Percentiles rank a stretch among this genome's conserved stretches.
Evolutionary conservation across 2,113 vertebrate species (phyloP).

Genomic region (Chaetodon trifascialis): DNA sequence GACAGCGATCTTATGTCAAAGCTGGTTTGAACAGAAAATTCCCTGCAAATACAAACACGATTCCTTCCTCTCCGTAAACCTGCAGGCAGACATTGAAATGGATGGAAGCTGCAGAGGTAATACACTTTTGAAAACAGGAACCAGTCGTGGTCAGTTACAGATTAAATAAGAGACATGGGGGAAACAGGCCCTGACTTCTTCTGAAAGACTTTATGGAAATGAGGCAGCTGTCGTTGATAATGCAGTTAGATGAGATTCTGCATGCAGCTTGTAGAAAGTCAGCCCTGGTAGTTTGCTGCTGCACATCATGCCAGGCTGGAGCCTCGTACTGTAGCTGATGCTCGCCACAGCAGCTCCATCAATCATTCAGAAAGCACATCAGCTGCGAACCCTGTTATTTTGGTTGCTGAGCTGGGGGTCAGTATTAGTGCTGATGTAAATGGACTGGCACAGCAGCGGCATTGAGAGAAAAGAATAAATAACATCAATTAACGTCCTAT

Average conservation of each 20-base stretch:
- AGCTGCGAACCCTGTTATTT: conserved; percentile 21
- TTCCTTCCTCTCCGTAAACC: not conserved
- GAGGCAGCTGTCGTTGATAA: conserved; percentile 34
- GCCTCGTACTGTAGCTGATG: not conserved
- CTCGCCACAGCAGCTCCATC: conserved; percentile 17
- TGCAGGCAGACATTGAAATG: not conserved
- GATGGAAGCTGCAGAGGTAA: not conserved
- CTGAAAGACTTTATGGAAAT: conserved; percentile 42
- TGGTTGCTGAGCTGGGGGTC: conserved; percentile 4
- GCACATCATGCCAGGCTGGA: not conserved
- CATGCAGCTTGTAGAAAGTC: conserved; percentile 18
- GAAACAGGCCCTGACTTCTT: conserved; percentile 23
- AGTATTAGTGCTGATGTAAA: not conserved
- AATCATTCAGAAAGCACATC: conserved; percentile 31
- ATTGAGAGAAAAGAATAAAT: not conserved
- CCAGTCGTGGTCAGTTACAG: conserved; percentile 23
- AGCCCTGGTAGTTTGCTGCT: conserved; percentile 10
- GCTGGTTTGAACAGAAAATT: not conserved
- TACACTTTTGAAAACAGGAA: conserved; percentile 1
- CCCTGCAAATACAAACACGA: not conserved
- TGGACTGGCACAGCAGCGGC: not conserved
- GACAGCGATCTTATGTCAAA: not conserved
- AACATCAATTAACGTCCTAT: conserved; percentile 11
- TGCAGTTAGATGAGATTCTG: conserved; percentile 26
- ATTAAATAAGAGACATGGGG: conserved; percentile 13